phyloP scores from a whole-genome alignment of 53 echinoderm and acorn worm genomes.

The Hippasteria phrygiana region DNA sequence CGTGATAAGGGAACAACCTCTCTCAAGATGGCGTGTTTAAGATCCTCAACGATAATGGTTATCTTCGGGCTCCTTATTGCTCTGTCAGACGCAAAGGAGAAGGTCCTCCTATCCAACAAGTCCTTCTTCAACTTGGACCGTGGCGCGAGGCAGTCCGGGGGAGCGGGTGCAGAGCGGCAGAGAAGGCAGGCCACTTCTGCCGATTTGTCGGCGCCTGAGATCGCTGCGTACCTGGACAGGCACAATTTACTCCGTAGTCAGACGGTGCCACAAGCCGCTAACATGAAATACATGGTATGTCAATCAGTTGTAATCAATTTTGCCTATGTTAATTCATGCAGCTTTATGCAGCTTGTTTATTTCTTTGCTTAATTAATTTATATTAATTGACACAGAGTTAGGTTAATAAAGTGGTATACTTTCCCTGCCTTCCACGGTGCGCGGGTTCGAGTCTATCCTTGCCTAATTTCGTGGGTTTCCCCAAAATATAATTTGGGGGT shows the following conservation, averaged over 20 bases:
- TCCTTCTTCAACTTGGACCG: neutral
- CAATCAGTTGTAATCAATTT: neutral
- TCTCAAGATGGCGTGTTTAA: neutral
- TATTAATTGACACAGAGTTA: too few relatives aligned
- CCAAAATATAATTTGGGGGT: too few relatives aligned
- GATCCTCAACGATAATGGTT: neutral
- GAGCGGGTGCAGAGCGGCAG: neutral
- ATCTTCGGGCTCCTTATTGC: neutral
- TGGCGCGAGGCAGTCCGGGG: neutral
- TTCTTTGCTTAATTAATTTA: too few relatives aligned
- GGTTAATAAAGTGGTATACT: too few relatives aligned
- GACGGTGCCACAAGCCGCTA: slow-evolving; percentile 63
- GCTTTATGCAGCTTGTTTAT: too few relatives aligned
- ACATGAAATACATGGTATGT: slow-evolving; percentile 87
- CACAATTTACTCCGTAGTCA: slow-evolving; percentile 75
- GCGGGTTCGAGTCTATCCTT: too few relatives aligned
- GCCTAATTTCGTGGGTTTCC: too few relatives aligned
- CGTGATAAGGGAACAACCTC: too few relatives aligned
- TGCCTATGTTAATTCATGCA: too few relatives aligned
- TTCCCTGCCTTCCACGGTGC: too few relatives aligned
- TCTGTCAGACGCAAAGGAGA: neutral
- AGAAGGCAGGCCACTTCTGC: slow-evolving; percentile 28
- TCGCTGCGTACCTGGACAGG: slow-evolving; percentile 50
- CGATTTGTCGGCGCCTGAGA: slow-evolving; percentile 34
- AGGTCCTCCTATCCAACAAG: neutral